phyloP scores from a whole-genome alignment of 2,888 invertebrate genomes.

The Plagodis pulveraria region DNA sequence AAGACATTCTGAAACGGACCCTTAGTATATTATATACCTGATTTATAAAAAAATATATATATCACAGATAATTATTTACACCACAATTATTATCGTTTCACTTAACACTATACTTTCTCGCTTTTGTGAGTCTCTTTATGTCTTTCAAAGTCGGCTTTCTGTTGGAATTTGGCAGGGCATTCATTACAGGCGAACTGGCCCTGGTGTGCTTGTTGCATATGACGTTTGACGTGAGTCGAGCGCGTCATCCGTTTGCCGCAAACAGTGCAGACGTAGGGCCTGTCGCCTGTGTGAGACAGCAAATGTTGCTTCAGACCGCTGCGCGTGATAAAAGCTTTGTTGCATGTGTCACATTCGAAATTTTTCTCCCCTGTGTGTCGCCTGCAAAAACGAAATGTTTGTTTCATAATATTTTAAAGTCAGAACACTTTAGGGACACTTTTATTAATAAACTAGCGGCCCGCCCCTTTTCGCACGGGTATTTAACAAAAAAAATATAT shows the following conservation, averaged over 20 bases:
- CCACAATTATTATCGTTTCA: no score
- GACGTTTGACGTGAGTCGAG: conserved; percentile 73
- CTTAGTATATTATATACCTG: no score
- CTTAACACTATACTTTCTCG: conserved; percentile 8
- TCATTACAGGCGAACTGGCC: conserved; percentile 48
- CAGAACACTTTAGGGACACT: no score
- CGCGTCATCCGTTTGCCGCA: conserved; percentile 72
- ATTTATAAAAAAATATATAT: no score
- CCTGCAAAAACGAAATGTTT: conserved; percentile 51
- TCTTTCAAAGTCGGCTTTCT: conserved; percentile 54
- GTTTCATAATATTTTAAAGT: no score
- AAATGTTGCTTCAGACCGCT: conserved; percentile 77
- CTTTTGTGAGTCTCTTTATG: conserved; percentile 54
- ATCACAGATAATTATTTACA: no score
- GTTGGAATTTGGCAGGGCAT: conserved; percentile 55
- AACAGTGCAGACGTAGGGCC: conserved; percentile 67
- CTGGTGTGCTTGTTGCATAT: conserved; percentile 60
- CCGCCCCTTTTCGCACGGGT: no score
- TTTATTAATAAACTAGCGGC: no score
- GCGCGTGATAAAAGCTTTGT: conserved; percentile 72
- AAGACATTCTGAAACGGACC: no score
- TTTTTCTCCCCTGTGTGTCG: conserved; percentile 79
- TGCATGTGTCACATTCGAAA: conserved; percentile 71
- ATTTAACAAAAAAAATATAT: no score
- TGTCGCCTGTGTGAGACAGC: conserved; percentile 67